Evolutionary conservation across 2,888 invertebrate species (phyloP).

Genomic region (Tuta absoluta): DNA sequence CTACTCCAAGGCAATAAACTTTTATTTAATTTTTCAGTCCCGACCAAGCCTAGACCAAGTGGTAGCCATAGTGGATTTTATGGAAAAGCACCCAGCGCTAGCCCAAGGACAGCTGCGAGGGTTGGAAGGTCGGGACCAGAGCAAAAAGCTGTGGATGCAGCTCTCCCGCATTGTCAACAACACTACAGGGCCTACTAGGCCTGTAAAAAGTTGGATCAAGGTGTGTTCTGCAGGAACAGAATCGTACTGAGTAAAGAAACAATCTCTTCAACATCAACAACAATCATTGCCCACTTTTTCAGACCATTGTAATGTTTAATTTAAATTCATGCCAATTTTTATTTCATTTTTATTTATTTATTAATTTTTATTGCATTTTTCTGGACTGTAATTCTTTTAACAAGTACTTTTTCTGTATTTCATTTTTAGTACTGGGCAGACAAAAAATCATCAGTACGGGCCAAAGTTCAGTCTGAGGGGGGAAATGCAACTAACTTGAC

Average conservation of each 20-base stretch:
- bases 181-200: conserved; percentile 66
- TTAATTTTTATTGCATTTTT: too few species aligned
- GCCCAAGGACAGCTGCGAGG: conserved; percentile 66
- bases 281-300: too few species aligned
- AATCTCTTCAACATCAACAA: too few species aligned
- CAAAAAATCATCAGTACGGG: conserved; percentile 71
- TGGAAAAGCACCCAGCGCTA: conserved; percentile 68
- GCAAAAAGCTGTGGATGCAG: conserved; percentile 69
- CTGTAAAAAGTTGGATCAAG: conserved; percentile 76
- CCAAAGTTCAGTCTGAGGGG: conserved; percentile 62
- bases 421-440: conserved; percentile 78
- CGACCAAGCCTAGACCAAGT: conserved; percentile 73
- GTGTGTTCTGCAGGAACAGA: conserved; percentile 45
- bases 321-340: too few species aligned
- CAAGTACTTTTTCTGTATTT: conserved; percentile 34
- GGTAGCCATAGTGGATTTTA: conserved; percentile 69
- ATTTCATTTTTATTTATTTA: too few species aligned
- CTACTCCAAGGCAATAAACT: background rate
- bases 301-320: too few species aligned
- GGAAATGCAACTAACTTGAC: conserved; percentile 63
- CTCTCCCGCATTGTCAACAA: conserved; percentile 65
- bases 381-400: background rate
- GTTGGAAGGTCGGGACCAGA: conserved; percentile 66
- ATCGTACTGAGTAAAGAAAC: too few species aligned
- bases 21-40: conserved; percentile 48